Base-by-base conservation (phyloP, 2,797 vertebrate species). In the Macroramphosus scolopax region DNA sequence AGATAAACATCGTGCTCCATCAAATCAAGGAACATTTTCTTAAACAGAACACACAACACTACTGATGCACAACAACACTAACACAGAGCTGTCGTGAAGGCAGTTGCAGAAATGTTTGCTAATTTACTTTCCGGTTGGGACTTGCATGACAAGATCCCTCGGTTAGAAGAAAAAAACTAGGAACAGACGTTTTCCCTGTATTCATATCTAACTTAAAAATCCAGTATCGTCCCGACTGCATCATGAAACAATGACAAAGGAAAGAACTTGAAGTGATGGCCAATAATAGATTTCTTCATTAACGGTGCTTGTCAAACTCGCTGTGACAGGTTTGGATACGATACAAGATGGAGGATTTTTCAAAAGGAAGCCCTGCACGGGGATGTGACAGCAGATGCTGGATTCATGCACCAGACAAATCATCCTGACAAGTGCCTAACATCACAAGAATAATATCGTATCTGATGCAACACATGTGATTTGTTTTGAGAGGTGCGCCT, bases 341-440 rank as follows among this genome's bases (percentile, higher is more conserved):
- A 15, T 33, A 67, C 43, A 67, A 53, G 62, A 67, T 63, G 49
- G 37, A 29, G 48, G 51, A 28, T 46, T 55, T 46, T 55, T 43
- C 1, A 38, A 24, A 38, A 51, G 54, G 13, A 37, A 45, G 13
- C 5, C 17, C 14, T 29, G 46, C 40, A 30, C 15, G 22, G 31
- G 2, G 36, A 63, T 68, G 53, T 44, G 34, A 63, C 47, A 58
- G 56, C 75, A 80, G 72, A 73, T 81, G 70, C 59, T 57, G 50
- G 55, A 70, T 69, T 66, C 47, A 72, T 68, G 75, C 82, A 66
- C 40, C 51, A 57, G 58, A 71, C 58, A 65, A 83, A 86, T 85
- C 71, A 75, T 73, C 61, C 64, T 75, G 72, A 82, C 68, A 70
- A 83, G 67, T 63, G 78, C 63, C 63, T 69, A 68, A 72, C 64